A percentile compares a stretch with the other conserved stretches of the same genome.
These are phyloP conservation scores for Tribolium castaneum DNA, from an alignment of 1,140 invertebrate genomes.

Conservation along the genomic window DNA sequence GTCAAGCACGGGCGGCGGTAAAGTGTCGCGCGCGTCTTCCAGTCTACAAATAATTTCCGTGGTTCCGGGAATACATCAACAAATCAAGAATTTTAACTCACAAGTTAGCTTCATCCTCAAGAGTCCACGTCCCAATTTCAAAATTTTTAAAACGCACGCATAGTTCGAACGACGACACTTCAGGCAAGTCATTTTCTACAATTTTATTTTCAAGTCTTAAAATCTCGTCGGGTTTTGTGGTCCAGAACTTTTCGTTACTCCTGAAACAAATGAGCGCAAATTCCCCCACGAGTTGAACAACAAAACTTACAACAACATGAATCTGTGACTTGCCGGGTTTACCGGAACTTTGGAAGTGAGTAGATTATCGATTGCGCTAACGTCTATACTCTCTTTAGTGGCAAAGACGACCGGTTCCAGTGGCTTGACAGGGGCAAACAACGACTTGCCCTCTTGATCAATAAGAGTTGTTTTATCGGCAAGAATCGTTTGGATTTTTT, in stretches of 20 bases:
- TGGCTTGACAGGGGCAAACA: conserved; percentile 46
- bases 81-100: conserved; percentile 10
- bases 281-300: background rate
- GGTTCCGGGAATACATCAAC: too few relatives aligned
- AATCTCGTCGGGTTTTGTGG: conserved; percentile 30
- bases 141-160: conserved; percentile 37
- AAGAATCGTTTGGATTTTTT: conserved; percentile 53
- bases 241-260: conserved; percentile 42
- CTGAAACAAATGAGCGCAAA: conserved; percentile 35
- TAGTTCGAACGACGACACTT: conserved; percentile 18
- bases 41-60: background rate
- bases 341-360: conserved; percentile 52
- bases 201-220: conserved; percentile 26
- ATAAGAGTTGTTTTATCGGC: conserved; percentile 47
- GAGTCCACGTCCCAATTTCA: conserved; percentile 67
- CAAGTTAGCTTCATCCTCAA: conserved; percentile 64
- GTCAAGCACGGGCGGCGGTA: conserved; percentile 58
- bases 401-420: conserved; percentile 50
- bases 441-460: conserved; percentile 36
- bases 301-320: conserved; percentile 53
- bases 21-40: background rate
- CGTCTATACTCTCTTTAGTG: conserved; percentile 44
- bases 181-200: conserved; percentile 32
- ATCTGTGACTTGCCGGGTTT: conserved; percentile 49
- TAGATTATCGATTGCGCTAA: conserved; percentile 51